These are phyloP conservation scores for Tiaroga cobitis DNA, from an alignment of 2,797 vertebrate genomes.

Conservation along the genomic window DNA sequence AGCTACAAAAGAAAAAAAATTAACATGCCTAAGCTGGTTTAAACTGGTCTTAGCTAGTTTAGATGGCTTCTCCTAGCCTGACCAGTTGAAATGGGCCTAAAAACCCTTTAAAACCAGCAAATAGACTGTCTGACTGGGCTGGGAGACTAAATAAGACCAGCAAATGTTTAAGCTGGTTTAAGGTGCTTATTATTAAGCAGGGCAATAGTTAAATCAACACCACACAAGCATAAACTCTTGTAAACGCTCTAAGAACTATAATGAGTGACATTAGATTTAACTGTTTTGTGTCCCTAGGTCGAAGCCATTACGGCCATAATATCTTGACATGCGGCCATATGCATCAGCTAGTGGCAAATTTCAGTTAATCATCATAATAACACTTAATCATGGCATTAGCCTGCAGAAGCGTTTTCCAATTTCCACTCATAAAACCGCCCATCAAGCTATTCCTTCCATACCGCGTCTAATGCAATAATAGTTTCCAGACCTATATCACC, in stretches of 20 bases:
- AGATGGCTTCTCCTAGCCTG: not conserved
- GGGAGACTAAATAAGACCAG: not conserved
- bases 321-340: conserved; percentile 13
- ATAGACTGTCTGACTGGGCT: not conserved
- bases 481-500: conserved; percentile 63
- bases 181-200: not conserved
- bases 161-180: not conserved
- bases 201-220: not conserved
- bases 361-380: conserved; percentile 54
- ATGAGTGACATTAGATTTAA: not conserved
- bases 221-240: not conserved
- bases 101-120: not conserved
- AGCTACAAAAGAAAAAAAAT: not conserved
- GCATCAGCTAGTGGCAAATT: conserved; percentile 49
- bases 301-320: not conserved
- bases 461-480: conserved; percentile 60
- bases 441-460: conserved; percentile 44
- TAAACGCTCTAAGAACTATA: not conserved
- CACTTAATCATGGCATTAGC: conserved; percentile 36
- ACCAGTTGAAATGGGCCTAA: not conserved
- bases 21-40: not conserved
- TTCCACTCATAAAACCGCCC: conserved; percentile 65
- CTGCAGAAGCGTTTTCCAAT: conserved; percentile 57
- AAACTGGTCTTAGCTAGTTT: not conserved
- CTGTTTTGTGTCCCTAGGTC: not conserved